A percentile compares a stretch with the other conserved stretches of the same genome.
phyloP scores from a whole-genome alignment of 2,113 vertebrate genomes.

The Chamaea fasciata region DNA sequence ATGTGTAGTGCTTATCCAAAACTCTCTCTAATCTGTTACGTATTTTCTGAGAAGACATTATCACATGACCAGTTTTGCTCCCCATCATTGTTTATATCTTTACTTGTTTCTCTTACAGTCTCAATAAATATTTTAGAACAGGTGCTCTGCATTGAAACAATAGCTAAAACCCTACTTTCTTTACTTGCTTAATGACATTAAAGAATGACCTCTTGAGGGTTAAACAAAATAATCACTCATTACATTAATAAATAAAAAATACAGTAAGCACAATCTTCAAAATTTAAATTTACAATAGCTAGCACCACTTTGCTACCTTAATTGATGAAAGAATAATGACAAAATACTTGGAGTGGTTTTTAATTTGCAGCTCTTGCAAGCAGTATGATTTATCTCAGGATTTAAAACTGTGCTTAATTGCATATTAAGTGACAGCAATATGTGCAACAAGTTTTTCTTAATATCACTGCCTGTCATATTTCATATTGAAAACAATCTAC shows the following conservation, averaged over 20 bases:
- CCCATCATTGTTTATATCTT: not conserved
- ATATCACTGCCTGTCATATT: not conserved
- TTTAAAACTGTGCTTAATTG: slow-evolving; percentile 27
- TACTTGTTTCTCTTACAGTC: not conserved
- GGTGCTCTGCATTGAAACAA: not conserved
- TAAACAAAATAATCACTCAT: not conserved
- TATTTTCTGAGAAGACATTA: not conserved
- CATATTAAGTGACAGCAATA: not conserved
- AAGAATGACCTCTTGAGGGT: not conserved
- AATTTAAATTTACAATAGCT: not conserved
- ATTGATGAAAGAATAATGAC: not conserved
- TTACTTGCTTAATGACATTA: not conserved
- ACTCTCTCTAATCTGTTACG: not conserved
- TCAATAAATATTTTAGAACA: not conserved
- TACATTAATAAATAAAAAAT: not conserved
- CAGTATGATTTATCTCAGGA: not conserved
- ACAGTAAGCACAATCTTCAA: not conserved
- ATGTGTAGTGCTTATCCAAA: not conserved
- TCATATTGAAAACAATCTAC: slow-evolving; percentile 31
- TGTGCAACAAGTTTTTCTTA: slow-evolving; percentile 6
- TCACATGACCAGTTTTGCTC: not conserved
- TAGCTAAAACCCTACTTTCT: not conserved
- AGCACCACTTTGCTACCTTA: not conserved
- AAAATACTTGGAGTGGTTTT: not conserved
- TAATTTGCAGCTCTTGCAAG: not conserved